These are phyloP conservation scores for Passerculus sandwichensis DNA, from an alignment of 2,797 vertebrate species.

Conservation along the genomic window DNA sequence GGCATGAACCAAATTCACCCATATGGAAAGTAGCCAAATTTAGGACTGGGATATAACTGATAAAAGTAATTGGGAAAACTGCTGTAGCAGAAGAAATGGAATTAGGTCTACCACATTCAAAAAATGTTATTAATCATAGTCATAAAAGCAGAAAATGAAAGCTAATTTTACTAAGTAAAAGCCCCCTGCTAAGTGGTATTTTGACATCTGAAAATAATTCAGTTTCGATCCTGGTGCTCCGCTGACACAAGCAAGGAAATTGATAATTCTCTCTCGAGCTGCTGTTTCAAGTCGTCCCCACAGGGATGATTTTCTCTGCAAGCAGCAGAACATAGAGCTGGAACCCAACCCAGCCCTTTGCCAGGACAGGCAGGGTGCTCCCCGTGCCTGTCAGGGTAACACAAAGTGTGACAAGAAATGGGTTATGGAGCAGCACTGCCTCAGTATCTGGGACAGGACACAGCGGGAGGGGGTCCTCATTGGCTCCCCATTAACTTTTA, in stretches of 20 bases:
- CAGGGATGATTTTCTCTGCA: neutral
- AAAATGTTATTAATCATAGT: neutral
- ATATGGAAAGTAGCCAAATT: neutral
- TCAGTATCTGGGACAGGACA: neutral
- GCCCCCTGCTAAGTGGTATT: slow-evolving; percentile 31
- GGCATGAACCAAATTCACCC: neutral
- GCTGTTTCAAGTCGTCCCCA: neutral
- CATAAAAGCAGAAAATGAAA: slow-evolving; percentile 19
- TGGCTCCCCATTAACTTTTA: neutral
- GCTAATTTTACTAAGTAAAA: slow-evolving; percentile 50
- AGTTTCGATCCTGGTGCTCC: neutral
- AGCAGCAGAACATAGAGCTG: neutral
- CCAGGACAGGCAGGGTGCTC: rapidly evolving
- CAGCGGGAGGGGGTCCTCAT: neutral
- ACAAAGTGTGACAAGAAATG: too few species aligned
- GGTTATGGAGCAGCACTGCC: neutral
- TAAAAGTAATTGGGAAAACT: neutral
- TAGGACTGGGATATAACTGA: neutral
- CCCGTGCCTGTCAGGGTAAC: neutral
- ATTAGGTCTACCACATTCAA: neutral
- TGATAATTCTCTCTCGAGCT: neutral
- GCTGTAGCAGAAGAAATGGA: neutral
- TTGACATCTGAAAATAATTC: slow-evolving; percentile 62
- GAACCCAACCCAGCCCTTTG: neutral
- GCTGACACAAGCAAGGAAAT: neutral